Evolutionary conservation across 1,140 invertebrate genomes (phyloP), one percentile per base, ranked within the genome.

Genomic region (Hycleus phaleratus): DNA sequence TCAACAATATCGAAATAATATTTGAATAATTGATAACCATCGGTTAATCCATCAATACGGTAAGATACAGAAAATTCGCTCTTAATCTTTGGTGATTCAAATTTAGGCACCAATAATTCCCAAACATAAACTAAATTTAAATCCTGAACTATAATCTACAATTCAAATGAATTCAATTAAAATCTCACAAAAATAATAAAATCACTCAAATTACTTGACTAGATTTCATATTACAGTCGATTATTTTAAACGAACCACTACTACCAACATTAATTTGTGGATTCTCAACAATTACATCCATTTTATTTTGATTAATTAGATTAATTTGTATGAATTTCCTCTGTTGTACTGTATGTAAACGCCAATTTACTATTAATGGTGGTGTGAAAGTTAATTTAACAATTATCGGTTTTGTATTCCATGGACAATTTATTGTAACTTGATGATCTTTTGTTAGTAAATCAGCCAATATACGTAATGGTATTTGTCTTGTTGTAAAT

Each of bases 321-420:
- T 84, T 82, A 9, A 92, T 82, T 72, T 91, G 85, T 3, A 93
- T 66, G 66, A 90, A 91, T 75, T 93, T 93, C 64, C 86, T 81
- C 18, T 83, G 82, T 58, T 87, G 84, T 6, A 87, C 88, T 0
- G 93, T 93, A 54, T 92, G 85, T 2, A 96, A 76, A 58, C 87
- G 85, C 77, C 90, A 87, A 6, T 80, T 81, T 1, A 87, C 82
- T 62, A 83, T 82, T 67, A 96, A 84, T 1, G 92, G 91, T 5
- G 90, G 84, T 2, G 85, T 80, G 74, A 96, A 94, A 65, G 86
- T 82, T 1, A 96, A 72, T 0, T 79, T 75, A 46, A 88, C 84
- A 51, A 80, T 82, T 44, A 81, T 81, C 39, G 87, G 82, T 59
- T 81, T 78, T 5, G 79, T 74, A 63, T 80, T 81, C 87, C 89